Evolutionary conservation across 2,113 vertebrate genomes (phyloP), one percentile per base, ranked within the genome.

Genomic region (Phoenicopterus ruber): DNA sequence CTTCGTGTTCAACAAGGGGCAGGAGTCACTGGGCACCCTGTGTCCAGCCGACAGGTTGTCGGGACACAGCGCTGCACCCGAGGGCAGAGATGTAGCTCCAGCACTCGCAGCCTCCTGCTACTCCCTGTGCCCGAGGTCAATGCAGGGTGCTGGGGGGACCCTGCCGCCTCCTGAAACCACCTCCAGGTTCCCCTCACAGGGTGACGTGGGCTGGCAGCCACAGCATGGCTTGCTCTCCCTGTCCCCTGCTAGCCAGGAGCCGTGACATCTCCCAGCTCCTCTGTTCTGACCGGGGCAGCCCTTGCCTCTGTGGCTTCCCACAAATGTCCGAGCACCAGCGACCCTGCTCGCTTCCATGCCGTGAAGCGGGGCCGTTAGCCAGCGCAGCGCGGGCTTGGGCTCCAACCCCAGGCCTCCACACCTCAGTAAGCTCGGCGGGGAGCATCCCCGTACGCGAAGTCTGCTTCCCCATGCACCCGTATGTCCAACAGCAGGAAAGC

Each of bases 271-370:
- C 55, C 69, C 70, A 25, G 77, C 55, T 70, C 55, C 55, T 58
- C 65, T 6, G 12, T 6, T 18, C 89, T 11, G 11, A 25, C 46
- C 40, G 1, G 24, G 38, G 40, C 61, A 61, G 15, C 31, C 61
- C 54, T 47, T 2, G 11, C 10, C n/a, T 13, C 46, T 0, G 2
- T 6, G 34, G 38, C 34, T 40, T n/a, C 54, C 25, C 47, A 9
- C 34, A 19, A 15, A 8, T 2, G 0, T 6, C 61, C 83, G 7
- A 0, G 4, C 25, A 32, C 34, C 62, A 36, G 90, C 1, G 1
- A 10, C 40, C 21, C 80, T 8, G 11, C 54, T 32, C 34, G 0
- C 26, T 18, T 21, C 32, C 54, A 9, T 0, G 0, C 6, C 2
- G 13, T 0, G 10, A 47, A 55, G 54, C 25, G 2, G 17, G 13